A percentile compares a stretch with the other conserved stretches of the same genome.
Evolutionary conservation across 1,140 invertebrate genomes (phyloP).

Genomic region (Tachypleus tridentatus): DNA sequence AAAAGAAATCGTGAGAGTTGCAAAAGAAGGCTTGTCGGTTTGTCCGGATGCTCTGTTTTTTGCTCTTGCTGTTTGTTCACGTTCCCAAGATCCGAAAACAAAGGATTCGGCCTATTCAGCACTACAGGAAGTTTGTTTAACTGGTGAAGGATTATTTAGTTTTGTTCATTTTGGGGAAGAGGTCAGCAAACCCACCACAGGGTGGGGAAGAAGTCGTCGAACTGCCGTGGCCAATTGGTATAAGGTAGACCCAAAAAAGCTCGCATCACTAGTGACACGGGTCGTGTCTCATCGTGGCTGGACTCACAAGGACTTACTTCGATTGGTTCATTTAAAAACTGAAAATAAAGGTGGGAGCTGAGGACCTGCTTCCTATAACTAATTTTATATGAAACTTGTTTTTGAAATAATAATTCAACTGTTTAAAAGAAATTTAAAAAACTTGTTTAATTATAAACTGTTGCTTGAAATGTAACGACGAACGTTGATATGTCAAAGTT

Average conservation of each 20-base stretch:
- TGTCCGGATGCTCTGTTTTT: constrained; percentile 27
- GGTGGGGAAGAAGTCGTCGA: constrained; percentile 50
- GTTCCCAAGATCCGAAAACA: constrained; percentile 33
- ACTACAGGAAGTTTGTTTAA: constrained; percentile 40
- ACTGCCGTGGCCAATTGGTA: constrained; percentile 49
- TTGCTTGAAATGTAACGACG: too few relatives aligned
- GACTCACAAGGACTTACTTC: constrained; percentile 52
- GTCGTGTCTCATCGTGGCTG: constrained; percentile 48
- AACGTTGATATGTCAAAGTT: too few relatives aligned
- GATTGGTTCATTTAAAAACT: constrained; percentile 44
- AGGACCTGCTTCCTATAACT: too few relatives aligned
- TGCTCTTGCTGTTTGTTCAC: constrained; percentile 43
- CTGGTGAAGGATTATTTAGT: constrained; percentile 44
- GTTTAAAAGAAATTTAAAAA: too few relatives aligned
- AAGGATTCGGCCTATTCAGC: constrained; percentile 40
- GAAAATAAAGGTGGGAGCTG: too few relatives aligned
- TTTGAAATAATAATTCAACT: too few relatives aligned
- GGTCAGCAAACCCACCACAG: constrained; percentile 34
- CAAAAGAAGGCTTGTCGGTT: too few relatives aligned
- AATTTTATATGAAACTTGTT: too few relatives aligned
- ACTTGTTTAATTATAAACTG: too few relatives aligned
- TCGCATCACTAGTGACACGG: constrained; percentile 49
- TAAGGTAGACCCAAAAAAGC: constrained; percentile 38
- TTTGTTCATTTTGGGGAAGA: constrained; percentile 45
- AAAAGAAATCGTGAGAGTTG: too few relatives aligned